Evolutionary conservation across 2,113 vertebrate species (phyloP), one percentile per base, ranked within the genome.

Genomic region (Lethenteron reissneri): DNA sequence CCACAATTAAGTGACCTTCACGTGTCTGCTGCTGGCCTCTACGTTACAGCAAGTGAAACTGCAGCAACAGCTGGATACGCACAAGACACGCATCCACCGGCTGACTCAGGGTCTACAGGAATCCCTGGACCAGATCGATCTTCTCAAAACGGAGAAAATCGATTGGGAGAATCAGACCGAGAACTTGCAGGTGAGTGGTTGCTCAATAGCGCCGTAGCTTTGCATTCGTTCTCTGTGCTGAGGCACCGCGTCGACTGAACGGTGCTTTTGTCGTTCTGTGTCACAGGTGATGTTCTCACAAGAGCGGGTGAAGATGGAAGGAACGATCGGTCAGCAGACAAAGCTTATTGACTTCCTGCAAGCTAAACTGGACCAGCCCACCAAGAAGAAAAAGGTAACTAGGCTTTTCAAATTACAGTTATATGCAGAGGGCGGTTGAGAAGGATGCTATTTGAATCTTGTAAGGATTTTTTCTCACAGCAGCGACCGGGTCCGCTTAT

Each of bases 241-340:
- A 73, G 56, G 58, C 5, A 58, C 21, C 62, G 4, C 71, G 17
- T 10, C 10, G 7, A 57, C 14, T 56, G 64, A 73, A n/a, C 11
- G 56, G 10, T 57, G 8, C 17, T 11, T 2, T 70, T 60, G 10
- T 73, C 10, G 9, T 56, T 57, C 79, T 79, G 79, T 41, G 41
- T 82, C 79, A 76, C 82, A 99, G 94, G 92, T 90, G 78, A 88
- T 91, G 74, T 97, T 88, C 83, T 96, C 92, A 77, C 92, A 99
- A 76, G 94, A 99, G 80, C 95, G 96, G 79, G 90, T 97, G 81
- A 96, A 99, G 85, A 90, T 99, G 94, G 92, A 96, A 78, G 94
- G 94, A 72, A 97, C 94, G 75, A 99, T 99, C 83, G 91, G 91
- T 72, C 94, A 99, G 78, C 94, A 99, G 83, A 96, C 86, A 78